phyloP scores from a whole-genome alignment of 2,113 vertebrate genomes.

The Silurus asotus region DNA sequence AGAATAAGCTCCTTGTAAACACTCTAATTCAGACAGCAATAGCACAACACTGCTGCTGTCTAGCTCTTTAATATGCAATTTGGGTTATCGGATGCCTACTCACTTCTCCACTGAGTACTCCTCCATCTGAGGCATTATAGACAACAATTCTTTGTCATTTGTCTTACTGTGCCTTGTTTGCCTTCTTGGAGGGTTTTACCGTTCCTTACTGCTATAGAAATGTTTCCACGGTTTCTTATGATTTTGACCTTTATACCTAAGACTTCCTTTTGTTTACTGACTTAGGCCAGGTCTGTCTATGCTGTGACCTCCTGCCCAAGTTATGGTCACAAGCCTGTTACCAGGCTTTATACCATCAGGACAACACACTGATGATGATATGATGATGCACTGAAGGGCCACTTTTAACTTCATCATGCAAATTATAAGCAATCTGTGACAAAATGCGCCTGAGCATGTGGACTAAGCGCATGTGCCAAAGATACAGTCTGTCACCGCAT shows the following conservation, averaged over 20 bases:
- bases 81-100: too few species aligned
- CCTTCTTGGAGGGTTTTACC: background rate
- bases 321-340: background rate
- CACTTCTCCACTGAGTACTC: too few species aligned
- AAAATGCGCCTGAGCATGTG: slow-evolving; percentile 25
- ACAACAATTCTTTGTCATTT: too few species aligned
- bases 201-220: background rate
- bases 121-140: too few species aligned
- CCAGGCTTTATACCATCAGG: background rate
- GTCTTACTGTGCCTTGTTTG: background rate
- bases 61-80: background rate
- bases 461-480: slow-evolving; percentile 21
- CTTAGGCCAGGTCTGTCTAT: background rate
- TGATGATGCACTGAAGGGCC: background rate
- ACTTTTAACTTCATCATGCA: slow-evolving; percentile 20
- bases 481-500: slow-evolving; percentile 10
- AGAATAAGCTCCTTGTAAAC: background rate
- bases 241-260: background rate
- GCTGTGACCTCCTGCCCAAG: background rate
- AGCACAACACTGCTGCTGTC: background rate
- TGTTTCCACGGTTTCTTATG: background rate
- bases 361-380: slow-evolving; percentile 11
- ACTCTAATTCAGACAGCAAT: too few species aligned
- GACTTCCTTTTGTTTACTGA: background rate
- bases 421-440: slow-evolving; percentile 15